Conservation (phyloP, 2,797 vertebrate genomes). For the Malacoraja senta region DNA sequence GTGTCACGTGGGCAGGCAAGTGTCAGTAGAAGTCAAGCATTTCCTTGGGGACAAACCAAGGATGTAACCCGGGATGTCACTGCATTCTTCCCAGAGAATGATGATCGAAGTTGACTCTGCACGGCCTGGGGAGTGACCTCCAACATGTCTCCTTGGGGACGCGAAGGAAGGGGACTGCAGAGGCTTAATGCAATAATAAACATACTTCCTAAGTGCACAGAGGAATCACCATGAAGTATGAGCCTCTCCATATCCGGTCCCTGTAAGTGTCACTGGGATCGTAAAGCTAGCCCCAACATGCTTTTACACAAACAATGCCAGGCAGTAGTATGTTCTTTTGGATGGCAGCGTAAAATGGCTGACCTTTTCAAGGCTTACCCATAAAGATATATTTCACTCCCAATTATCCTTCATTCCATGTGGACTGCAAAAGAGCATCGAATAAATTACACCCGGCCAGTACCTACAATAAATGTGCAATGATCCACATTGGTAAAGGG, state of each 20-base stretch:
- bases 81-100: not conserved
- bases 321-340: not conserved
- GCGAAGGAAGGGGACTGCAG: not conserved
- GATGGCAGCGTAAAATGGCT: not conserved
- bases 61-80: not conserved
- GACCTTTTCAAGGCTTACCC: not conserved
- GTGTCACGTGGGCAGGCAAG: not conserved
- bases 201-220: not conserved
- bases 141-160: not conserved
- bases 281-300: not conserved
- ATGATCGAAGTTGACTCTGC: not conserved
- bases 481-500: not conserved
- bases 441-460: not conserved
- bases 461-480: not conserved
- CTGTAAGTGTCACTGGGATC: not conserved
- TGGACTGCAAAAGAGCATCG: not conserved
- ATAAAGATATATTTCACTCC: not conserved
- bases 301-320: not conserved
- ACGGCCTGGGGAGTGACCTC: not conserved
- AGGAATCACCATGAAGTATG: not conserved
- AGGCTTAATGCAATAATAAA: not conserved
- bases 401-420: not conserved
- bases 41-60: not conserved
- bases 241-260: not conserved
- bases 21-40: not conserved